phyloP scores from a whole-genome alignment of 2,797 vertebrate genomes.

The Phylloscopus collybita region DNA sequence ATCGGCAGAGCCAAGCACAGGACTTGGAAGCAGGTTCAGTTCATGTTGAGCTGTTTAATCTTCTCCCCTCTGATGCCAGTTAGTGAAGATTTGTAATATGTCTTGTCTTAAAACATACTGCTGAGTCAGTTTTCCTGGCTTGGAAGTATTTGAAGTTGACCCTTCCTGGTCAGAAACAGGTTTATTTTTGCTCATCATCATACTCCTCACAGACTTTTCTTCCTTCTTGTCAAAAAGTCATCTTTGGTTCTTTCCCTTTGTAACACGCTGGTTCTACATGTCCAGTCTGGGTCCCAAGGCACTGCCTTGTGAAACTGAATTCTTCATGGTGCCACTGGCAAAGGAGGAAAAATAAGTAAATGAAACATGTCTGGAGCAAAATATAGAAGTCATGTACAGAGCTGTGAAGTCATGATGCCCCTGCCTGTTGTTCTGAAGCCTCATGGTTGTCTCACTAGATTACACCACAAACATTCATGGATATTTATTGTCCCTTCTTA shows the following conservation, averaged over 20 bases:
- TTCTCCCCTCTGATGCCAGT: background rate
- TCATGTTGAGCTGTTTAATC: background rate
- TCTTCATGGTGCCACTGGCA: background rate
- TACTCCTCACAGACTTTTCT: background rate
- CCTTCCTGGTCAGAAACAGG: background rate
- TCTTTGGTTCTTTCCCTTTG: background rate
- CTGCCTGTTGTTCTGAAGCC: background rate
- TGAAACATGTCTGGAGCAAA: background rate
- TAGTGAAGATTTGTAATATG: background rate
- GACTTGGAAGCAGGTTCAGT: background rate
- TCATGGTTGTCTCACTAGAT: background rate
- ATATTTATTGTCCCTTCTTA: accelerated
- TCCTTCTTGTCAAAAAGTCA: background rate
- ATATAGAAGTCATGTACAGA: background rate
- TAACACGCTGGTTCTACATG: accelerated
- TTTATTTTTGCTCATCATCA: background rate
- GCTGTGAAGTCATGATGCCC: background rate
- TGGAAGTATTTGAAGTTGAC: background rate
- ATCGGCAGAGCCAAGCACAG: background rate
- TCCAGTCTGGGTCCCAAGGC: background rate
- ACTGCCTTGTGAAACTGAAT: background rate
- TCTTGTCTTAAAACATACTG: background rate
- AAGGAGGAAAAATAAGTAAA: background rate
- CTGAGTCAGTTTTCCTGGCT: background rate
- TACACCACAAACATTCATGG: accelerated